phyloP scores from a whole-genome alignment of 2,113 vertebrate genomes.

The Neolamprologus brichardi region DNA sequence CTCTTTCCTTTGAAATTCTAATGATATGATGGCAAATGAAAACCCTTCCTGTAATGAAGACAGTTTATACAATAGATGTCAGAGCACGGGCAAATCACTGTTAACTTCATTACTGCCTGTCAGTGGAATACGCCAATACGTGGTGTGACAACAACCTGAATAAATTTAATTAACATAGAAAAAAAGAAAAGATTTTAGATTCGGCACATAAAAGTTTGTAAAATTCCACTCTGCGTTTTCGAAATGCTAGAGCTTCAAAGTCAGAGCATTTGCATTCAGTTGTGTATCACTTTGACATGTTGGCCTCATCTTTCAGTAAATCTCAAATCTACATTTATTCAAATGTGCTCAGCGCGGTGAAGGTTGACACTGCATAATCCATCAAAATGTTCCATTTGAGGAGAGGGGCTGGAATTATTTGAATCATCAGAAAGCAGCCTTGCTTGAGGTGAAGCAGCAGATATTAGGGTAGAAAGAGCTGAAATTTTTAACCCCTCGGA shows the following conservation, averaged over 20 bases:
- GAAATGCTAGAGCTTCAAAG: slow-evolving; percentile 1
- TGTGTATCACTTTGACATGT: slow-evolving; percentile 60
- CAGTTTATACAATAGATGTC: neutral
- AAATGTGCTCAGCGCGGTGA: slow-evolving; percentile 44
- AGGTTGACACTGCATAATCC: slow-evolving; percentile 61
- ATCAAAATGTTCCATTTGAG: slow-evolving; percentile 61
- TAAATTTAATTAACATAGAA: slow-evolving; percentile 5
- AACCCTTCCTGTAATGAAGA: slow-evolving; percentile 15
- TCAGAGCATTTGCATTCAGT: slow-evolving; percentile 51
- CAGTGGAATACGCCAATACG: neutral
- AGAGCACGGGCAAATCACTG: neutral
- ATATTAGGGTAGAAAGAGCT: neutral
- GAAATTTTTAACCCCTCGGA: slow-evolving; percentile 4
- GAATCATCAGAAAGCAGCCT: slow-evolving; percentile 47
- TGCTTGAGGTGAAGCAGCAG: neutral
- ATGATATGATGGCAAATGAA: slow-evolving; percentile 17
- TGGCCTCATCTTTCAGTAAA: slow-evolving; percentile 57
- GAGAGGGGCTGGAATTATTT: slow-evolving; percentile 46
- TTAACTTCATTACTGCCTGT: slow-evolving; percentile 27
- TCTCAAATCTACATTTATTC: slow-evolving; percentile 66
- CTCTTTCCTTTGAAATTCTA: slow-evolving; percentile 26
- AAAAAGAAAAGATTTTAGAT: neutral
- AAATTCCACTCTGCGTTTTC: neutral
- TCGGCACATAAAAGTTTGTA: neutral
- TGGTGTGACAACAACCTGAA: neutral